A percentile compares a stretch with the other conserved stretches of the same genome.
phyloP scores from a whole-genome alignment of 2,113 vertebrate species.

The Parus major region DNA sequence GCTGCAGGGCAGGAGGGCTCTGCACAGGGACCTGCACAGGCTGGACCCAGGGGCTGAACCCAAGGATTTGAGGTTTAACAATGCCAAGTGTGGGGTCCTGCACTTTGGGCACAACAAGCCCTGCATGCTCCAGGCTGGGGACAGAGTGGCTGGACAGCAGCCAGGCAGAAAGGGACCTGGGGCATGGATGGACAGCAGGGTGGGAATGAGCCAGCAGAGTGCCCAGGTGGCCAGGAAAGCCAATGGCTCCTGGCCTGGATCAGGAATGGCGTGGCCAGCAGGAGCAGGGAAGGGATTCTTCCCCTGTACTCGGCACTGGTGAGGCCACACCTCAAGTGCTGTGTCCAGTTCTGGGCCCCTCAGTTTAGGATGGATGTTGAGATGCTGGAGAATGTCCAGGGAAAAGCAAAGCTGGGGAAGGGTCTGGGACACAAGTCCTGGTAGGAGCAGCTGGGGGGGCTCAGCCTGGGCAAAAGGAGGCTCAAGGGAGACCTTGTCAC shows the following conservation, averaged over 20 bases:
- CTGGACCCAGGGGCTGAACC: not conserved
- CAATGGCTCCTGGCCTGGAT: not conserved
- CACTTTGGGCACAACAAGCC: not conserved
- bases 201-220: not conserved
- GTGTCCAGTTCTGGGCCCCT: not conserved
- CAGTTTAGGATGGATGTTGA: fast-evolving
- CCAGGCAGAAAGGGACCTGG: not conserved
- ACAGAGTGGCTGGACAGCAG: not conserved
- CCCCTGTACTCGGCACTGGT: fast-evolving
- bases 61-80: not conserved
- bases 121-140: fast-evolving
- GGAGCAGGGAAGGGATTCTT: not conserved
- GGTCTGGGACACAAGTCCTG: not conserved
- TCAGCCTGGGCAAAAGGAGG: not conserved
- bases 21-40: not conserved
- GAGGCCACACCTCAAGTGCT: not conserved
- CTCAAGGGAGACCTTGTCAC: not conserved
- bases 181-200: not conserved
- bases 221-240: not conserved
- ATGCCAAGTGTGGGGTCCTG: fast-evolving
- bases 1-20: not conserved
- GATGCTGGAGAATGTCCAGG: not conserved
- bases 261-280: not conserved
- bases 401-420: not conserved
- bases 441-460: not conserved